phyloP scores from a whole-genome alignment of 2,113 vertebrate species.

The Erpornis zantholeuca region DNA sequence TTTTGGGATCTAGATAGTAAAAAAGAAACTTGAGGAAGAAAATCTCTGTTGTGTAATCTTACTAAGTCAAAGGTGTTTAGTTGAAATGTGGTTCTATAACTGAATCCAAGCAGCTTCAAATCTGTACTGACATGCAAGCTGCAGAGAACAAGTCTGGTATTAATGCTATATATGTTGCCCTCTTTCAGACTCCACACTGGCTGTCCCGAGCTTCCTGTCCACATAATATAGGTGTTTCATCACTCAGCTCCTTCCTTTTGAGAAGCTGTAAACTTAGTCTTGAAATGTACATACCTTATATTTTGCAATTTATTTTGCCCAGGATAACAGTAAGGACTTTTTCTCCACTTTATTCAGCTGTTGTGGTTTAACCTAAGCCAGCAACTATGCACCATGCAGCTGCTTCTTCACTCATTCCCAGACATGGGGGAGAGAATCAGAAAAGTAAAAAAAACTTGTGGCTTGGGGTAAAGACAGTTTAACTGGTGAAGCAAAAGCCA shows the following conservation, averaged over 20 bases:
- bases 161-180: not conserved
- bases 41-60: not conserved
- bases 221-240: rapidly evolving
- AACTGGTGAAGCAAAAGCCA: not conserved
- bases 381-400: not conserved
- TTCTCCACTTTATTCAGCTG: not conserved
- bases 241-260: not conserved
- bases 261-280: not conserved
- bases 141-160: not conserved
- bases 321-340: not conserved
- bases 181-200: not conserved
- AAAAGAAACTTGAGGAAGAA: not conserved
- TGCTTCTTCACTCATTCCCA: not conserved
- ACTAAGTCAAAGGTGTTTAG: not conserved
- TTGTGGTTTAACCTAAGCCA: not conserved
- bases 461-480: not conserved
- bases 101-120: not conserved
- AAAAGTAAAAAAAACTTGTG: not conserved
- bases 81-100: not conserved
- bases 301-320: not conserved
- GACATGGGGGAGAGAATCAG: not conserved
- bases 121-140: not conserved
- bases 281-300: not conserved
- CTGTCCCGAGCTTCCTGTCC: not conserved
- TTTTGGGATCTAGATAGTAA: not conserved